phyloP scores from a whole-genome alignment of 2,113 vertebrate genomes.

The Neopipo cinnamomea region DNA sequence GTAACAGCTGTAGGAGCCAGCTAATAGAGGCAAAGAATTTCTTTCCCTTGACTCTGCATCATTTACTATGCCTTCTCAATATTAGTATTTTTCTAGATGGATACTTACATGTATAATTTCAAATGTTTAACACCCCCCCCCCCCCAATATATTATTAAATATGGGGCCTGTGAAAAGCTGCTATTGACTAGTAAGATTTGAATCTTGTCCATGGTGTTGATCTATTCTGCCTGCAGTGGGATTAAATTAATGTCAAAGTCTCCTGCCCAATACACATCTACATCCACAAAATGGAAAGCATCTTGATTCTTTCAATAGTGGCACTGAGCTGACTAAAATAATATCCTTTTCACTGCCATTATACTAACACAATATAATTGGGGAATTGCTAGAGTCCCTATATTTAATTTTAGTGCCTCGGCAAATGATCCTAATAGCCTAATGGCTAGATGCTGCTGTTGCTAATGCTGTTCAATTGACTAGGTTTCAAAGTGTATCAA shows the following conservation, averaged over 20 bases:
- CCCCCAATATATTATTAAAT: background rate
- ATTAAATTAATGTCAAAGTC: conserved; percentile 36
- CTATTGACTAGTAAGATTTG: background rate
- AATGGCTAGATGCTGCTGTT: conserved; percentile 38
- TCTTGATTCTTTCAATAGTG: conserved; percentile 45
- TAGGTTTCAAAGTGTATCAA: conserved; percentile 67
- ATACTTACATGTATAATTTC: background rate
- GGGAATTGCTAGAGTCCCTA: conserved; percentile 63
- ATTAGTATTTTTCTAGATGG: background rate
- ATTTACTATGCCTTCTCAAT: background rate
- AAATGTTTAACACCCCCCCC: background rate
- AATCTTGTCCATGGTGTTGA: background rate
- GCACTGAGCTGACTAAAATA: conserved; percentile 51
- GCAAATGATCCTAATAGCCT: conserved; percentile 66
- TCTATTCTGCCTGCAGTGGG: background rate
- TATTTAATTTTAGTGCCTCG: conserved; percentile 66
- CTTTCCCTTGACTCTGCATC: background rate
- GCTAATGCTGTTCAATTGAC: conserved; percentile 60
- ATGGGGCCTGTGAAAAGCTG: background rate
- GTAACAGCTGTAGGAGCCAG: background rate
- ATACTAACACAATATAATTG: conserved; percentile 64
- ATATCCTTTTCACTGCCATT: conserved; percentile 62
- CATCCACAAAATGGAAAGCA: conserved; percentile 22
- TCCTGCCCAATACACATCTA: conserved; percentile 12
- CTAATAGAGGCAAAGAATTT: background rate